Conservation (phyloP, 2,888 invertebrate genomes). For the Stegana nigrithorax region DNA sequence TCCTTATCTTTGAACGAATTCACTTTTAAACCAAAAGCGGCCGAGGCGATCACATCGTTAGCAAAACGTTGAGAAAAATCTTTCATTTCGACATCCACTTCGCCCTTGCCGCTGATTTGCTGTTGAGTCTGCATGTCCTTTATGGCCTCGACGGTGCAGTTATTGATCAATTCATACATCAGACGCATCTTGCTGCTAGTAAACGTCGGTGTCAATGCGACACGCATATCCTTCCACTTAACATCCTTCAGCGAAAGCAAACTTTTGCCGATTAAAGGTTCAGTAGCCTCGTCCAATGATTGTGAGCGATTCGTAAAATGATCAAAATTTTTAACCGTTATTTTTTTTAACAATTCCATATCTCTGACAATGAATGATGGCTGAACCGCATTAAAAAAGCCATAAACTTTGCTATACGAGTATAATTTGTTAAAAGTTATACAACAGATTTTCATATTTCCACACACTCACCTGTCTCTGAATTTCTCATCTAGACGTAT, state of each 20-base stretch:
- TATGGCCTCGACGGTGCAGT: constrained; percentile 45
- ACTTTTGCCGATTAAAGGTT: constrained; percentile 70
- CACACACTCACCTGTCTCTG: constrained; percentile 51
- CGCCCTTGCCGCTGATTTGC: constrained; percentile 23
- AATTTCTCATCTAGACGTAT: constrained; percentile 41
- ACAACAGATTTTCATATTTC: too few relatives aligned
- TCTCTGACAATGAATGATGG: constrained; percentile 70
- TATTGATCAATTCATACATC: constrained; percentile 65
- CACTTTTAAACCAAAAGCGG: constrained; percentile 69
- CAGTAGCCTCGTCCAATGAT: constrained; percentile 63
- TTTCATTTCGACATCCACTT: constrained; percentile 64
- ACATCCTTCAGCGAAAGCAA: constrained; percentile 68
- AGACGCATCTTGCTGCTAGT: constrained; percentile 69
- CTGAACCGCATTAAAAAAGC: constrained; percentile 66
- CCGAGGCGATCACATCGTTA: constrained; percentile 69
- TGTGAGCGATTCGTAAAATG: constrained; percentile 70
- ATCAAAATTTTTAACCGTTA: constrained; percentile 72
- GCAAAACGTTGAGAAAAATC: constrained; percentile 59
- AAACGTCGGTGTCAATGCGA: constrained; percentile 67
- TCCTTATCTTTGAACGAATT: constrained; percentile 71
- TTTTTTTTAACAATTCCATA: constrained; percentile 70
- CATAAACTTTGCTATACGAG: constrained; percentile 68
- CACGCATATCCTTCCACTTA: constrained; percentile 67
- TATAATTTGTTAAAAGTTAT: too few relatives aligned
- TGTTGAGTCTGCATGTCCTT: constrained; percentile 37